Percentiles rank a stretch among this genome's conserved stretches.
These are phyloP conservation scores for Mus spretus DNA, from an alignment of 2,797 vertebrate species.

Conservation along the genomic window DNA sequence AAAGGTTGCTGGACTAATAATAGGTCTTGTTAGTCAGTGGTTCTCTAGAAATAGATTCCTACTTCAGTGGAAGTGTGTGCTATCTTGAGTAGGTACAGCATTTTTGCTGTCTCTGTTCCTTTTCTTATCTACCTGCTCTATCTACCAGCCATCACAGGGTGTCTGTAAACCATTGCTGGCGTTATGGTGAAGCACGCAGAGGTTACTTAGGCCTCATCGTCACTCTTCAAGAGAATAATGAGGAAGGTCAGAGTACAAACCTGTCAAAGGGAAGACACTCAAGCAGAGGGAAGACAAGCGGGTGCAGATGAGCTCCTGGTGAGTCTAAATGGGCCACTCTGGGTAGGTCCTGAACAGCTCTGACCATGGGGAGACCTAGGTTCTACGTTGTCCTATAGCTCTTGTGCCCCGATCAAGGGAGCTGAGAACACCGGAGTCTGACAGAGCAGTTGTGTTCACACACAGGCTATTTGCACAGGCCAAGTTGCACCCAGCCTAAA, in stretches of 20 bases:
- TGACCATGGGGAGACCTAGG: slow-evolving; percentile 17
- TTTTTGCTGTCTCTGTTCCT: slow-evolving; percentile 6
- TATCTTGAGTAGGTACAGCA: not conserved
- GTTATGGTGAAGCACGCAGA: not conserved
- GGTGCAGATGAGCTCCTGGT: not conserved
- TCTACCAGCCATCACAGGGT: not conserved
- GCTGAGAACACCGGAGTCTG: not conserved
- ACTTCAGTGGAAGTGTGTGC: not conserved
- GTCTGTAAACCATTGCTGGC: not conserved
- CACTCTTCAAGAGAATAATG: not conserved
- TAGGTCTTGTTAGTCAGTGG: not conserved
- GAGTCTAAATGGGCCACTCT: not conserved
- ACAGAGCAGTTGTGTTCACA: not conserved
- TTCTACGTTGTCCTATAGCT: not conserved
- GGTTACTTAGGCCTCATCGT: not conserved
- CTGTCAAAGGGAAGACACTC: slow-evolving; percentile 6
- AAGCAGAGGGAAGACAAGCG: not conserved
- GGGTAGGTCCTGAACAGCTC: not conserved
- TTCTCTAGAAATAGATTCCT: slow-evolving; percentile 29
- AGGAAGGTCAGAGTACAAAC: not conserved
- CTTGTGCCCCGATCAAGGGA: not conserved
- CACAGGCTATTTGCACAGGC: not conserved
- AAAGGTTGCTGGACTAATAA: not conserved
- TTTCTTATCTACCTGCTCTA: not conserved
- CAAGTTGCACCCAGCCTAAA: not conserved